Evolutionary conservation across 2,113 vertebrate species (phyloP).

Genomic region (Sigmodon hispidus): DNA sequence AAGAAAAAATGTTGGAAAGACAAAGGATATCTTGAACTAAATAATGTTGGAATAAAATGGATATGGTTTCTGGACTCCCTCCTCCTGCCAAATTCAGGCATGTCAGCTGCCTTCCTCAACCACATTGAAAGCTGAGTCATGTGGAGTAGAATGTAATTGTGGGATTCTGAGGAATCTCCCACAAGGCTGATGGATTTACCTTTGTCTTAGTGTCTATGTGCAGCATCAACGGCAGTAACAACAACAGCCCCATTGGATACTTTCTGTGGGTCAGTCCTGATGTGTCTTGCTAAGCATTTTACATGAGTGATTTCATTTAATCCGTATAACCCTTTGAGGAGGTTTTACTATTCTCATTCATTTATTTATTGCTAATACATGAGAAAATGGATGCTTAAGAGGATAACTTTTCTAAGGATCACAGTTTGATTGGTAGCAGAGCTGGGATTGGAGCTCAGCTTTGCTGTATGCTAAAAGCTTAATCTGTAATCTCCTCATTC

Average conservation of each 20-base stretch:
- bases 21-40: background rate
- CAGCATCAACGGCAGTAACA: rapidly evolving
- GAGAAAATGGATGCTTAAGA: background rate
- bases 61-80: background rate
- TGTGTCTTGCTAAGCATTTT: background rate
- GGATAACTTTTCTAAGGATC: background rate
- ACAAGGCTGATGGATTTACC: background rate
- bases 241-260: rapidly evolving
- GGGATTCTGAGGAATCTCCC: background rate
- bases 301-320: background rate
- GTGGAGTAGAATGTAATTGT: rapidly evolving
- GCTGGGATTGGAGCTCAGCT: background rate
- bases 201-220: rapidly evolving
- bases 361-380: slow-evolving; percentile 14
- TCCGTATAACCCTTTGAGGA: background rate
- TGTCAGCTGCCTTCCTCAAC: background rate
- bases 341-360: background rate
- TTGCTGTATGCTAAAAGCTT: background rate
- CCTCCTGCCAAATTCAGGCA: background rate
- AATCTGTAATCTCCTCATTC: slow-evolving; percentile 11
- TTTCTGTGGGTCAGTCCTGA: background rate
- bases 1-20: background rate
- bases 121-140: background rate
- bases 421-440: background rate
- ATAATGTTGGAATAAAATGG: background rate